These are phyloP conservation scores for Etia nguti DNA, from an alignment of 2,113 vertebrate genomes.

Conservation along the genomic window DNA sequence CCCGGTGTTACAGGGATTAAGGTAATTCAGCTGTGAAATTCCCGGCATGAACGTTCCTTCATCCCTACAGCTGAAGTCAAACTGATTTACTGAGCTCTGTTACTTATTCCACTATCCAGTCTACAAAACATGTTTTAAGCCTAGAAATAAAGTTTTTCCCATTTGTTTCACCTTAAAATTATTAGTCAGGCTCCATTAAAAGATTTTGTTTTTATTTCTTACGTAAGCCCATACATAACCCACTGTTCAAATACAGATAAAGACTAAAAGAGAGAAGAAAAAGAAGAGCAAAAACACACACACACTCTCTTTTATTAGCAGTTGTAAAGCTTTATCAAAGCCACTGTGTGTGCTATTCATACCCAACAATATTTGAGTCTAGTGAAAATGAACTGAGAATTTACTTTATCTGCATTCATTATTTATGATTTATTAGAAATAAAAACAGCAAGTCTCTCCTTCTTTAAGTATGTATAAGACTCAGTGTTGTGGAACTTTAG, in stretches of 20 bases:
- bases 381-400: background rate
- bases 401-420: background rate
- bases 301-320: background rate
- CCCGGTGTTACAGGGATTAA: slow-evolving; percentile 34
- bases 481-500: background rate
- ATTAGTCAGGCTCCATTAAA: background rate
- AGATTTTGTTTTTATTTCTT: background rate
- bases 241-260: background rate
- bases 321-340: background rate
- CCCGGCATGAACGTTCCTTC: slow-evolving; percentile 8
- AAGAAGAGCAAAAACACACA: background rate
- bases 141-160: background rate
- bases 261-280: background rate
- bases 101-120: background rate
- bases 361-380: background rate
- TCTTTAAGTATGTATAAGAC: background rate
- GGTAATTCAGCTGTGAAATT: slow-evolving; percentile 35
- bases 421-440: background rate
- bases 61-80: background rate
- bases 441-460: background rate
- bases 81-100: background rate
- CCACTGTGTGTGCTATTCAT: background rate
- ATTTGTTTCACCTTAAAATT: background rate
- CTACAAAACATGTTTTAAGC: background rate
- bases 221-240: background rate